Conservation (phyloP, 1,140 invertebrate species). For the Orchesella cincta region DNA sequence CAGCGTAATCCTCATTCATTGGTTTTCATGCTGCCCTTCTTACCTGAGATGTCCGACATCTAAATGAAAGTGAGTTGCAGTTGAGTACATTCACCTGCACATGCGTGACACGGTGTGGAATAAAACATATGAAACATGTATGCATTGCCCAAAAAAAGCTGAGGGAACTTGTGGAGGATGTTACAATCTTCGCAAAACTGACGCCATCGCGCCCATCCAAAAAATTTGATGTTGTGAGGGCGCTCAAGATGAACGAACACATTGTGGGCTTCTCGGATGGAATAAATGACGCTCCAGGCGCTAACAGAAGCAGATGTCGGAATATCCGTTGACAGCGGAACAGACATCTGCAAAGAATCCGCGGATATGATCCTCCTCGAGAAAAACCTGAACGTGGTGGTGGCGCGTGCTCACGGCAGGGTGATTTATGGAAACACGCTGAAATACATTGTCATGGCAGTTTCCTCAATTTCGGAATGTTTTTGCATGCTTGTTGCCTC, state of each 20-base stretch:
- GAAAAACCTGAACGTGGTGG: slow-evolving; percentile 42
- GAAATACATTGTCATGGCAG: slow-evolving; percentile 42
- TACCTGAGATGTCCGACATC: too few species aligned
- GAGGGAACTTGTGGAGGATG: background rate
- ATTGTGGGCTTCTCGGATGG: slow-evolving; percentile 52
- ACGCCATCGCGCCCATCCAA: slow-evolving; percentile 39
- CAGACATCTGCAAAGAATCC: slow-evolving; percentile 50
- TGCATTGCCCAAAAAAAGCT: too few species aligned
- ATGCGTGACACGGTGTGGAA: too few species aligned
- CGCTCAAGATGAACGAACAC: slow-evolving; percentile 37
- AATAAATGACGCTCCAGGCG: slow-evolving; percentile 50
- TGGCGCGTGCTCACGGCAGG: slow-evolving; percentile 26
- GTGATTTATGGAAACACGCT: slow-evolving; percentile 37
- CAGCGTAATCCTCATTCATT: too few species aligned
- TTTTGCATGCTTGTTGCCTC: slow-evolving; percentile 36
- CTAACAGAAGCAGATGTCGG: slow-evolving; percentile 48
- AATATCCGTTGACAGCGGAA: slow-evolving; percentile 47
- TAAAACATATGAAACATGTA: too few species aligned
- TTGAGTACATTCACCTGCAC: too few species aligned
- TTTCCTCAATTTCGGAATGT: slow-evolving; percentile 39
- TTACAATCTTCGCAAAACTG: slow-evolving; percentile 40
- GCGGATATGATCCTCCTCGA: slow-evolving; percentile 50
- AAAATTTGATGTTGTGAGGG: slow-evolving; percentile 35
- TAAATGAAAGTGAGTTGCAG: too few species aligned
- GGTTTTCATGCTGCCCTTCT: too few species aligned